Conservation (phyloP, 2,888 invertebrate genomes). For the Dione juno region DNA sequence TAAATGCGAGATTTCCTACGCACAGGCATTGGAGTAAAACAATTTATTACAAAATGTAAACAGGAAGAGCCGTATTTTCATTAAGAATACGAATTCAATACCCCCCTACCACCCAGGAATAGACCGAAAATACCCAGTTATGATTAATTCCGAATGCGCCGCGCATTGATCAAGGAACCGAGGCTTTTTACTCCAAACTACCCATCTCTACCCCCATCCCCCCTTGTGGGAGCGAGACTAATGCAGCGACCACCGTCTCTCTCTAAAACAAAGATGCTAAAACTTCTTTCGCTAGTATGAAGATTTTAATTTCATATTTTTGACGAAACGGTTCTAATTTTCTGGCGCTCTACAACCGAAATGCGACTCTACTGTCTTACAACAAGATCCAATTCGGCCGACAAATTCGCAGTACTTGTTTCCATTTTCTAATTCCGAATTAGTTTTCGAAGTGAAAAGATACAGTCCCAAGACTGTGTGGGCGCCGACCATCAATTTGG, state of each 20-base stretch:
- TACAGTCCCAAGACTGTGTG: slow-evolving; percentile 81
- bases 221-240: slow-evolving; percentile 74
- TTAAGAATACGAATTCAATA: slow-evolving; percentile 82
- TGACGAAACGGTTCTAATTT: slow-evolving; percentile 83
- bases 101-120: slow-evolving; percentile 63
- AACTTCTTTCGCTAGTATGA: slow-evolving; percentile 84
- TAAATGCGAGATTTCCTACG: slow-evolving; percentile 47
- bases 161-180: slow-evolving; percentile 83
- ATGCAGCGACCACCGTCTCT: slow-evolving; percentile 77
- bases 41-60: slow-evolving; percentile 84
- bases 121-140: slow-evolving; percentile 84
- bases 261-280: slow-evolving; percentile 85
- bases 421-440: slow-evolving; percentile 82
- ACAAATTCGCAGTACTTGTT: slow-evolving; percentile 64
- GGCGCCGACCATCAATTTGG: slow-evolving; percentile 51
- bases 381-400: slow-evolving; percentile 49
- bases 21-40: slow-evolving; percentile 71
- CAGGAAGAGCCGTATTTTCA: slow-evolving; percentile 83
- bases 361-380: slow-evolving; percentile 46
- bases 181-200: slow-evolving; percentile 83
- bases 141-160: slow-evolving; percentile 83
- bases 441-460: slow-evolving; percentile 84
- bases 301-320: slow-evolving; percentile 85
- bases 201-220: slow-evolving; percentile 70
- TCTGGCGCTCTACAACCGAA: slow-evolving; percentile 49